A percentile compares a stretch with the other conserved stretches of the same genome.
Conservation (phyloP, 2,888 invertebrate species). For the Cosmorhoe ocellata region DNA sequence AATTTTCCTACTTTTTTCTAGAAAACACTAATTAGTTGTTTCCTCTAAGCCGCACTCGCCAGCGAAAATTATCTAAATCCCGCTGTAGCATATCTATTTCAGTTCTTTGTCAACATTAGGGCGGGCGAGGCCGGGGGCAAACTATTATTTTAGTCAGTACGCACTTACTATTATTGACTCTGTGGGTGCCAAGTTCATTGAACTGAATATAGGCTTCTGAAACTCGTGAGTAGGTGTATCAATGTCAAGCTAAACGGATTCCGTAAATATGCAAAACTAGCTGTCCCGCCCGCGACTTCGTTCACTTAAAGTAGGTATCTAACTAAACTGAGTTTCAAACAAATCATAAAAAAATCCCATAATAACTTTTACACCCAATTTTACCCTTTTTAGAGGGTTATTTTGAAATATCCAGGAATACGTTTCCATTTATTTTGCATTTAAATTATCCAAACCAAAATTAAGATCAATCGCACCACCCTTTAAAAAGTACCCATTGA, state of each 20-base stretch:
- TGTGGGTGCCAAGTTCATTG: constrained; percentile 12
- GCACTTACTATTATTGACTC: constrained; percentile 3
- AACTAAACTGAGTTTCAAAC: too few relatives aligned
- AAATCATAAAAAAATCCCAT: too few relatives aligned
- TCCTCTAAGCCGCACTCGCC: constrained; percentile 1
- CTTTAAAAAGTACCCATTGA: too few relatives aligned
- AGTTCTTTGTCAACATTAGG: constrained; percentile 35
- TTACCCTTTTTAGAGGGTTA: too few relatives aligned
- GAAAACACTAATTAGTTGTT: background rate
- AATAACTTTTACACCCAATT: too few relatives aligned
- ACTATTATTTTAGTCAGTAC: background rate
- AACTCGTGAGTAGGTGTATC: constrained; percentile 4
- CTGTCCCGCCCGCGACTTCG: too few relatives aligned
- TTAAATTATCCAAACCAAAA: too few relatives aligned
- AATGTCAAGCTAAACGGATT: constrained; percentile 7
- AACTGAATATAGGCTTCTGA: constrained; percentile 12
- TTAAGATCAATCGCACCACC: too few relatives aligned
- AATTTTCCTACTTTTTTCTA: too few relatives aligned
- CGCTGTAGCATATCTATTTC: constrained; percentile 26
- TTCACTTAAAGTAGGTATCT: too few relatives aligned
- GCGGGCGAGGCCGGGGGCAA: constrained; percentile 11
- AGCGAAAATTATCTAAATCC: constrained; percentile 9
- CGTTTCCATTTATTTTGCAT: too few relatives aligned
- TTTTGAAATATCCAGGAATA: too few relatives aligned
- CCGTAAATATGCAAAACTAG: background rate